Evolutionary conservation across 2,797 vertebrate genomes (phyloP).

Genomic region (Prionace glauca): DNA sequence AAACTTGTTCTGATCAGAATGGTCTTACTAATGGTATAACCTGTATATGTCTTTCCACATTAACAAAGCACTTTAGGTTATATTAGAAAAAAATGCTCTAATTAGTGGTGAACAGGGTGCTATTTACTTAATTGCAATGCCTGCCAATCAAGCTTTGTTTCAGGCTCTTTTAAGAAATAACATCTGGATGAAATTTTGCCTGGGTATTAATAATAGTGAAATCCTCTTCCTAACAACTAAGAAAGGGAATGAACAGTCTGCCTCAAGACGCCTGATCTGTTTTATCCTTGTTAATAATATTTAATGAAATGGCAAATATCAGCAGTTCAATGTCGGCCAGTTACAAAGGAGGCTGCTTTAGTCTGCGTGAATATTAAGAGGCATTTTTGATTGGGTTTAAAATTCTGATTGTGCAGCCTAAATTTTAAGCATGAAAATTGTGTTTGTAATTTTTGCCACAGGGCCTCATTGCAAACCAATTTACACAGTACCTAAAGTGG

Average conservation of each 20-base stretch:
- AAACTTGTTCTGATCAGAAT: not conserved
- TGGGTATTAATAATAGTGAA: conserved; percentile 27
- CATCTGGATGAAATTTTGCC: not conserved
- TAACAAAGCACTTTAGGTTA: conserved; percentile 26
- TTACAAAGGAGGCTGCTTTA: not conserved
- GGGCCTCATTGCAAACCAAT: not conserved
- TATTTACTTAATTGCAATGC: conserved; percentile 36
- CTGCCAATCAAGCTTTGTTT: conserved; percentile 31
- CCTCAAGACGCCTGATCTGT: not conserved
- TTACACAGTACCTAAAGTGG: not conserved
- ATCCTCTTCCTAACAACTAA: not conserved
- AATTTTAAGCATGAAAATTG: not conserved
- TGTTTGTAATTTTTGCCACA: not conserved
- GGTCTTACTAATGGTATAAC: conserved; percentile 13
- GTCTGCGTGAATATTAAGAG: not conserved
- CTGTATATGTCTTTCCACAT: not conserved
- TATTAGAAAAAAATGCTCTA: conserved; percentile 32
- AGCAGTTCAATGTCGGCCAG: not conserved
- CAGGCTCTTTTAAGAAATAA: not conserved
- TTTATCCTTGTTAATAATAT: conserved; percentile 31
- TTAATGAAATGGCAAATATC: conserved; percentile 30
- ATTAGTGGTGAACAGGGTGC: conserved; percentile 26
- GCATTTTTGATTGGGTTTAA: not conserved
- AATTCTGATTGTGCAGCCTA: not conserved
- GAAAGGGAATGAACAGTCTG: not conserved